These are phyloP conservation scores for Helicolenus hilgendorfi DNA, from an alignment of 2,797 vertebrate species.

Conservation along the genomic window DNA sequence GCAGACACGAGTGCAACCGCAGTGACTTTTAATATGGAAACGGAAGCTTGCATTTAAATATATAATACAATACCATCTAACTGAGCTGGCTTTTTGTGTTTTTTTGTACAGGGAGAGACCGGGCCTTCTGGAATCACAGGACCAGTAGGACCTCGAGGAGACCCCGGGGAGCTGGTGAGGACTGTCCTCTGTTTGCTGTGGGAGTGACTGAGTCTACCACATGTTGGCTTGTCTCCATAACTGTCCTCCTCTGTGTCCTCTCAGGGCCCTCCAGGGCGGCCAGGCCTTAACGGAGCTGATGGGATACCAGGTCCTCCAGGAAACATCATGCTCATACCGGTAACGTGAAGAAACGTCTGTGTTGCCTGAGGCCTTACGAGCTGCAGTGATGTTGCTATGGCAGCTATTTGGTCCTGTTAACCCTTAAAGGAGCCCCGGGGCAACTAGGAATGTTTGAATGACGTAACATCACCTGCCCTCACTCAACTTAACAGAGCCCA, in stretches of 20 bases:
- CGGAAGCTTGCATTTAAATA: background rate
- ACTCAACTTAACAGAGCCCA: background rate
- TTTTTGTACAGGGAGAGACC: slow-evolving; percentile 73
- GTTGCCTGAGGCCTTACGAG: slow-evolving; percentile 14
- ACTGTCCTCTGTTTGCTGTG: background rate
- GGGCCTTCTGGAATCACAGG: slow-evolving; percentile 93
- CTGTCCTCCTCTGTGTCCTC: slow-evolving; percentile 36
- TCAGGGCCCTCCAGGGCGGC: slow-evolving; percentile 94
- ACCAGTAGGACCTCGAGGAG: slow-evolving; percentile 93
- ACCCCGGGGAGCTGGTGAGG: slow-evolving; percentile 94
- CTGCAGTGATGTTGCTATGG: slow-evolving; percentile 25
- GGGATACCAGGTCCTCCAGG: slow-evolving; percentile 97
- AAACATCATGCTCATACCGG: slow-evolving; percentile 96
- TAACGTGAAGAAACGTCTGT: slow-evolving; percentile 67
- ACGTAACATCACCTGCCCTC: background rate
- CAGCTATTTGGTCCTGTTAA: slow-evolving; percentile 52
- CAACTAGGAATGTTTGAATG: slow-evolving; percentile 17
- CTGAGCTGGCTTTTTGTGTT: background rate
- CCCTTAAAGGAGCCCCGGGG: slow-evolving; percentile 17
- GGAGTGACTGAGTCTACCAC: background rate
- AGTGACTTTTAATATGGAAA: background rate
- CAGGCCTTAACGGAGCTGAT: slow-evolving; percentile 95
- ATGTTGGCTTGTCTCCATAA: background rate
- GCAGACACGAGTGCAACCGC: background rate
- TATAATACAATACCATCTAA: background rate